Conservation (phyloP, 2,888 invertebrate species). For the Pecten maximus region DNA sequence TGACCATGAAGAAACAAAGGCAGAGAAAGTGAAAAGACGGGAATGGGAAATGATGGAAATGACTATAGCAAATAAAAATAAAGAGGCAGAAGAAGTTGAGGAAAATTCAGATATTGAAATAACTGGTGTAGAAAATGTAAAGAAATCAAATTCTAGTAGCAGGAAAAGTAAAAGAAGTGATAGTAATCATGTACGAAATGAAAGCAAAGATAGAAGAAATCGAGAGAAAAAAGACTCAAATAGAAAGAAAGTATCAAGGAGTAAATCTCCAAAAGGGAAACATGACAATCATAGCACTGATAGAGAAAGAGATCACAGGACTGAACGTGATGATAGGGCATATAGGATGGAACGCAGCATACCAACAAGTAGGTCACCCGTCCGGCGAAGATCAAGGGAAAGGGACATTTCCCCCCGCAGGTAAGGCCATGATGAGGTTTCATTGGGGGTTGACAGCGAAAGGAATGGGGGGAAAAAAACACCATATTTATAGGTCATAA, state of each 20-base stretch:
- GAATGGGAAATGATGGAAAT: conserved; percentile 57
- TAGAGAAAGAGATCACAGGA: conserved; percentile 48
- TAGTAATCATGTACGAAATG: conserved; percentile 10
- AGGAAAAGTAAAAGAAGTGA: background rate
- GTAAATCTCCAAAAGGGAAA: conserved; percentile 42
- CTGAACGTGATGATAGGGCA: conserved; percentile 33
- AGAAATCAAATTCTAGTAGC: conserved; percentile 34
- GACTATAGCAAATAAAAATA: conserved; percentile 67
- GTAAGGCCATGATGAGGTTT: background rate
- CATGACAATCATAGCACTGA: conserved; percentile 52
- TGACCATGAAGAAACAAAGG: conserved; percentile 69
- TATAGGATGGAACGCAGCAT: conserved; percentile 1
- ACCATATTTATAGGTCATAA: too few species aligned
- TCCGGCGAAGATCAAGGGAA: conserved; percentile 44
- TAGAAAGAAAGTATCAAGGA: conserved; percentile 49
- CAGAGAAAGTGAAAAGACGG: conserved; percentile 54
- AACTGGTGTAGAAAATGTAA: conserved; percentile 37
- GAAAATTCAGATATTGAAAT: conserved; percentile 41
- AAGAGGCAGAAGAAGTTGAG: conserved; percentile 56
- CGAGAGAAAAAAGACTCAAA: conserved; percentile 56
- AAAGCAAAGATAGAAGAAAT: conserved; percentile 44
- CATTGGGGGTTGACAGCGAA: too few species aligned
- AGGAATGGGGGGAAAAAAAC: too few species aligned
- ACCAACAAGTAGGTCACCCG: conserved; percentile 43
- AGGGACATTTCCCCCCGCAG: conserved; percentile 36